Evolutionary conservation across 2,797 vertebrate genomes (phyloP), one percentile per base, ranked within the genome.

Genomic region (Dendrocincla fuliginosa): DNA sequence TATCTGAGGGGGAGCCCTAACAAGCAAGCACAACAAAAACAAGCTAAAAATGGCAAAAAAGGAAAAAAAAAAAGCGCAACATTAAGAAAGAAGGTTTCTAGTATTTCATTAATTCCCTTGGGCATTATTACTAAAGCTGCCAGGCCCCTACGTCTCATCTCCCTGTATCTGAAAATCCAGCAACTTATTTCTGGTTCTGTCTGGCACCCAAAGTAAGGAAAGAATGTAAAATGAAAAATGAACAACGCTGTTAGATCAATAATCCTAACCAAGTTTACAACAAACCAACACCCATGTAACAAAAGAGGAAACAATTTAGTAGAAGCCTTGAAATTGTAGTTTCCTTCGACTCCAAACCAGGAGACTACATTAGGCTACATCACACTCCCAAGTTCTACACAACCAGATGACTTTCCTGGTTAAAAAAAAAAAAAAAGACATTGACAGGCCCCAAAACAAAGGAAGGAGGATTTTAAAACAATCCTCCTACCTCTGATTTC

Each of bases 1-100:
- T 86, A 98, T 97, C 71, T 98, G 98, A 93, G 98, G 97, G 64
- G 98, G 99, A 97, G 98, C 98, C 98, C 99, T 99, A 82, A 52
- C 24, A 85, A 94, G 61, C 47, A 91, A 93, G 16, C 79, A 87
- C 89, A 93, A 93, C 28, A 89, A 80, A 94, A 87, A 39, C 27
- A 83, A 60, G 65, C 44, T 91, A 68, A 80, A 63, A 90, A 61
- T 28, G 52, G 57, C 0, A 2, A 30, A 68, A 30, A 57, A 25
- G 9, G 33, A 17, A 19, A 25, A 41, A 61, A 39, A 32, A 75
- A 83, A 68, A 49, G 20, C 52, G 15, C 39, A 84, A 28, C 6
- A n/a, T 50, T 60, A 60, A 59, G 55, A 85, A 81, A 47, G 50
- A 82, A 59, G 28, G 4, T 44, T 50, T 81, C 57, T 79, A 70